Evolutionary conservation across 2,113 vertebrate genomes (phyloP).

Genomic region (Caracal caracal): DNA sequence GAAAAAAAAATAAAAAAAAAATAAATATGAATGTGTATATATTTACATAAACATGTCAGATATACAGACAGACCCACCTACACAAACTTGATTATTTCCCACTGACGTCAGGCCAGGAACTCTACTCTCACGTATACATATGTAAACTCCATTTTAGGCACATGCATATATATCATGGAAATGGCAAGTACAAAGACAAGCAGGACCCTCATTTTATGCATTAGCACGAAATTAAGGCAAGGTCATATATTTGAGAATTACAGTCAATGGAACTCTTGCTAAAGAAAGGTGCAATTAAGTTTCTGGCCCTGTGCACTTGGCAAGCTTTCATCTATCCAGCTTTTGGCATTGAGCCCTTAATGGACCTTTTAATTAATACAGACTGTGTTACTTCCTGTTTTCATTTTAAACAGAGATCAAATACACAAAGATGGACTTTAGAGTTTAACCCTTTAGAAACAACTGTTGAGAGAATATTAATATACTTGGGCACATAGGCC

Average conservation of each 20-base stretch:
- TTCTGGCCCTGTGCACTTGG: constrained; percentile 33
- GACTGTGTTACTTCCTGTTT: constrained; percentile 50
- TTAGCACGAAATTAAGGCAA: constrained; percentile 67
- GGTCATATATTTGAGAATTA: constrained; percentile 28
- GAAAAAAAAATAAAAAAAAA: too few species aligned
- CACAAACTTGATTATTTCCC: background rate
- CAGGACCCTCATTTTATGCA: background rate
- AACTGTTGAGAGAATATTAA: background rate
- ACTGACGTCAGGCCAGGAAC: background rate
- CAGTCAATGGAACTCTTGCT: background rate
- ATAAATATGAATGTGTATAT: background rate
- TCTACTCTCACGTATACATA: background rate
- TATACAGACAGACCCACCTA: background rate
- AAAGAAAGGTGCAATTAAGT: constrained; percentile 55
- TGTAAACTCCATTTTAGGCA: background rate
- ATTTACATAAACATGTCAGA: background rate
- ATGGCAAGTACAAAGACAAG: background rate
- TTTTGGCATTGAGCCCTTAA: constrained; percentile 59
- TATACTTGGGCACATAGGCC: background rate
- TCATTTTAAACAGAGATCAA: background rate
- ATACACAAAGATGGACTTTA: constrained; percentile 17
- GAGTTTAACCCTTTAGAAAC: constrained; percentile 32
- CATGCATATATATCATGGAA: background rate
- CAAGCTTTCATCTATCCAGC: constrained; percentile 31
- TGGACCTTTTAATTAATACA: constrained; percentile 64